Percentiles rank a stretch among this genome's conserved stretches.
Conservation (phyloP, 2,888 invertebrate genomes). For the Nasonovia ribisnigri region DNA sequence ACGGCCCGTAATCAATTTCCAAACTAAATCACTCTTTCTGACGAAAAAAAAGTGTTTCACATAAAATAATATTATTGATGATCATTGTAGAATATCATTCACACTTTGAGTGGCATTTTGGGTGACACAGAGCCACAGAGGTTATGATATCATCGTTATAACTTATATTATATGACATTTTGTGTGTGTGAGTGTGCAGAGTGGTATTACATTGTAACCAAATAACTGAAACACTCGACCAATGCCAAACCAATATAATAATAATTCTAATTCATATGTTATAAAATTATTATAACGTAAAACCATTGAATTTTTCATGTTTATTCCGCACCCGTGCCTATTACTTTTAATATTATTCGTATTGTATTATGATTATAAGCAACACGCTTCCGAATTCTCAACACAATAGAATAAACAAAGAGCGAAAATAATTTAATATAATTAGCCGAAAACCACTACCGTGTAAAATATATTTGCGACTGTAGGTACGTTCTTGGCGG, state of each 20-base stretch:
- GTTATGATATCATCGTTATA: too few relatives aligned
- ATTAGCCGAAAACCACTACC: not conserved
- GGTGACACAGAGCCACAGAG: too few relatives aligned
- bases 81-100: too few relatives aligned
- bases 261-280: not conserved
- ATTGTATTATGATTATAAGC: not conserved
- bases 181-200: too few relatives aligned
- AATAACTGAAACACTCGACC: not conserved
- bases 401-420: not conserved
- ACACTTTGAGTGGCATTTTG: too few relatives aligned
- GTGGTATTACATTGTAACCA: too few relatives aligned
- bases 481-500: not conserved
- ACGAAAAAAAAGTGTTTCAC: not conserved
- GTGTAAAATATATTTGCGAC: not conserved
- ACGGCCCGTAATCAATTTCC: not conserved
- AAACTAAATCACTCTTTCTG: not conserved
- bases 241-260: not conserved
- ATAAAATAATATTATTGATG: not conserved
- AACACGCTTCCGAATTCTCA: not conserved
- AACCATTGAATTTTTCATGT: not conserved
- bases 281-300: not conserved
- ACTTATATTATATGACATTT: too few relatives aligned
- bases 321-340: too few relatives aligned
- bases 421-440: not conserved
- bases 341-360: not conserved